A percentile compares a stretch with the other conserved stretches of the same genome.
Evolutionary conservation across 2,113 vertebrate species (phyloP).

Genomic region (Chamaetylas fuelleborni): DNA sequence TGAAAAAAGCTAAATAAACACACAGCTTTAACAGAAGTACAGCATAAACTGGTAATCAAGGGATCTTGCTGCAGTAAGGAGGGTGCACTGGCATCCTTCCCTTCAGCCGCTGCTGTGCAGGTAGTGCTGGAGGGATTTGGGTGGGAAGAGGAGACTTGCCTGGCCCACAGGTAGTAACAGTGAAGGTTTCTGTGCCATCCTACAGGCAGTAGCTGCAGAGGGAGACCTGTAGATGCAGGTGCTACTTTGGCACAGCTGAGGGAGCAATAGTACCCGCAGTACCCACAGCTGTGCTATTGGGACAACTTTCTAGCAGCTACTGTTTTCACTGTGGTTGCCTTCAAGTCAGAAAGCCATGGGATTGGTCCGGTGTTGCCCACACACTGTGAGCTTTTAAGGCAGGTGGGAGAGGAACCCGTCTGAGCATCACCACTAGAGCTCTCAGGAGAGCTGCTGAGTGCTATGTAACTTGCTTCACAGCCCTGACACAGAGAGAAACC

Average conservation of each 20-base stretch:
- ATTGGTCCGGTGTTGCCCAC: neutral
- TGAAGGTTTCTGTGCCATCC: neutral
- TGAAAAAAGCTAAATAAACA: neutral
- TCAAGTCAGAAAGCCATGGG: neutral
- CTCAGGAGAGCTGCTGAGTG: neutral
- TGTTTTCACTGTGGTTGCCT: neutral
- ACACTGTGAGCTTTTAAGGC: neutral
- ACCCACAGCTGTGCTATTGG: neutral
- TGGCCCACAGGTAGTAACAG: too few relatives aligned
- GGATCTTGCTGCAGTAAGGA: neutral
- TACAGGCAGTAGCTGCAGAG: neutral
- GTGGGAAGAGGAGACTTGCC: neutral
- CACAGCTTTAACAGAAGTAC: neutral
- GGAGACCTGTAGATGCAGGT: neutral
- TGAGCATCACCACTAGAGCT: rapidly evolving
- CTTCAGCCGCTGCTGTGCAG: rapidly evolving
- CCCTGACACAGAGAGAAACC: neutral
- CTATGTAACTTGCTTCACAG: neutral
- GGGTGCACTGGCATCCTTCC: neutral
- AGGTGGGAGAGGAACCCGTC: neutral
- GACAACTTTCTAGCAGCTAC: neutral
- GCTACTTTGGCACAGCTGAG: neutral
- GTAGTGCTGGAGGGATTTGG: neutral
- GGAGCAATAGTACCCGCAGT: neutral
- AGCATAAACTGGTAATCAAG: neutral